phyloP scores from a whole-genome alignment of 2,113 vertebrate species.

The Urocitellus parryii region DNA sequence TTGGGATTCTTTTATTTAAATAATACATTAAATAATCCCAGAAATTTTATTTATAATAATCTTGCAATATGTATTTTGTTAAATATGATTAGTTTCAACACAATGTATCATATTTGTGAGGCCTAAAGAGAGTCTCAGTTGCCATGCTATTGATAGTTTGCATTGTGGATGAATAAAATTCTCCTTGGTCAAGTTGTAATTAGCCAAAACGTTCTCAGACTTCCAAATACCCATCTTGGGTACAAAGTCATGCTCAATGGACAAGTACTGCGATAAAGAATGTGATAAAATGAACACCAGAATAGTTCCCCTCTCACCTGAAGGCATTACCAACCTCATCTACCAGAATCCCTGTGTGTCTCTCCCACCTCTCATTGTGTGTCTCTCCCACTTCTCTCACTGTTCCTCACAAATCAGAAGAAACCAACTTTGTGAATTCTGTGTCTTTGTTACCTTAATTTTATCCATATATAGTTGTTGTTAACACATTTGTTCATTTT shows the following conservation, averaged over 20 bases:
- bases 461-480: background rate
- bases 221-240: too few relatives aligned
- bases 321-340: background rate
- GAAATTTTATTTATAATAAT: background rate
- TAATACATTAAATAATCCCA: background rate
- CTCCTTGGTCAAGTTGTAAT: accelerated
- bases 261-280: accelerated
- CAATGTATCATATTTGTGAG: background rate
- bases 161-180: accelerated
- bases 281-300: background rate
- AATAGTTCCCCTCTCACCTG: accelerated
- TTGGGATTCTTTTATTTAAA: background rate
- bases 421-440: background rate
- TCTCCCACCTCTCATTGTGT: background rate
- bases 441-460: background rate
- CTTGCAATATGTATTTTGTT: background rate
- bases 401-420: background rate
- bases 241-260: too few relatives aligned
- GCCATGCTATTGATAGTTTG: background rate
- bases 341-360: too few relatives aligned
- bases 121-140: background rate
- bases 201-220: background rate
- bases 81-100: background rate
- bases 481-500: background rate
- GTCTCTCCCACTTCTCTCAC: background rate